These are phyloP conservation scores for Peromyscus maniculatus DNA, from an alignment of 2,113 vertebrate genomes.

Conservation along the genomic window DNA sequence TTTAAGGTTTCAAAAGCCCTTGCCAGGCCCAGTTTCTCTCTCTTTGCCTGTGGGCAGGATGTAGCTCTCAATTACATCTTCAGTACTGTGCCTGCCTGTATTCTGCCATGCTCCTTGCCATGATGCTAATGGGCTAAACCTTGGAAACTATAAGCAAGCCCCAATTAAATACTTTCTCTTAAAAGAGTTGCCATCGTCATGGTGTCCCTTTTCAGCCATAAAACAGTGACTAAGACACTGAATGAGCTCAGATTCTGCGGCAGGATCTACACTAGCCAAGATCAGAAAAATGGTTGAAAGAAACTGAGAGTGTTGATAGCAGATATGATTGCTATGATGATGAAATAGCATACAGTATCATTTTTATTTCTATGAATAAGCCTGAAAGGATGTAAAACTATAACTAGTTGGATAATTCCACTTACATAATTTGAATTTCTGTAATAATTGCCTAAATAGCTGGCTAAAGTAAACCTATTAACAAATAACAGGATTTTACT, in stretches of 20 bases:
- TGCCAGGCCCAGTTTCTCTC: background rate
- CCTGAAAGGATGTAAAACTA: background rate
- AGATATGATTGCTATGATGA: background rate
- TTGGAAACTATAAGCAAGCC: background rate
- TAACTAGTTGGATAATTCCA: background rate
- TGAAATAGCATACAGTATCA: background rate
- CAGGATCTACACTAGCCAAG: background rate
- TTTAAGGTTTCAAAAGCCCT: background rate
- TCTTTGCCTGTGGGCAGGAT: background rate
- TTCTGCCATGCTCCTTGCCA: background rate
- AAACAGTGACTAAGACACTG: background rate
- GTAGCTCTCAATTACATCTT: background rate
- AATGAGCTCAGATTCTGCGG: background rate
- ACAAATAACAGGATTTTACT: background rate
- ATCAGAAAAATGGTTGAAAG: background rate
- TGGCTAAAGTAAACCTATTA: background rate
- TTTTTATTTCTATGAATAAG: background rate
- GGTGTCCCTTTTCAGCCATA: background rate
- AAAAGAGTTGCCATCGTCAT: background rate
- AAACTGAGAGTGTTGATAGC: background rate
- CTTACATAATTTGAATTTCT: conserved; percentile 17
- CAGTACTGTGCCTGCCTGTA: background rate
- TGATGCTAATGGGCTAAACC: background rate
- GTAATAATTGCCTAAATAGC: background rate
- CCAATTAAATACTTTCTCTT: background rate